phyloP scores from a whole-genome alignment of 2,113 vertebrate species.

The Plecturocebus donacophilus region DNA sequence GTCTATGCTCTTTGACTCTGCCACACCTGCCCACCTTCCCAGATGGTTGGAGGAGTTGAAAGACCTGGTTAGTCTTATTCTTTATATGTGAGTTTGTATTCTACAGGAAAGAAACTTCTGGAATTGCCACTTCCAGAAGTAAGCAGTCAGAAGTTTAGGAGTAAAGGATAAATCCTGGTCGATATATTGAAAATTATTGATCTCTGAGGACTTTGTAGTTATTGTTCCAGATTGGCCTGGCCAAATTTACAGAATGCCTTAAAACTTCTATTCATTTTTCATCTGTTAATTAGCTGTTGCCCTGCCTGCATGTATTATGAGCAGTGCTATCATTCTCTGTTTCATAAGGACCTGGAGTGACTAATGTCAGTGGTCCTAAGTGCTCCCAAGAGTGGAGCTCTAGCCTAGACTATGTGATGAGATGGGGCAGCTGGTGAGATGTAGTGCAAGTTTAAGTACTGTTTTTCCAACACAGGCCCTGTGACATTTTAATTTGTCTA shows the following conservation, averaged over 20 bases:
- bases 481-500: not conserved
- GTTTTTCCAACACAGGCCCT: not conserved
- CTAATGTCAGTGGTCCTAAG: not conserved
- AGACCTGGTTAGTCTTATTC: not conserved
- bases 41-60: not conserved
- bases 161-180: not conserved
- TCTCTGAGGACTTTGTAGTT: constrained; percentile 2
- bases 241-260: constrained; percentile 34
- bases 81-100: not conserved
- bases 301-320: not conserved
- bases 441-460: not conserved
- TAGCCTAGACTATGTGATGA: not conserved
- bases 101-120: not conserved
- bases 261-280: constrained; percentile 54
- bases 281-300: constrained; percentile 28
- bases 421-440: not conserved
- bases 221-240: not conserved
- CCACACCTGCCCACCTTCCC: not conserved
- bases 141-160: not conserved
- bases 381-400: not conserved
- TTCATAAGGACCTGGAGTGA: not conserved
- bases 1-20: not conserved
- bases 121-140: not conserved
- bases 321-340: not conserved
- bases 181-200: constrained; percentile 5